phyloP scores from a whole-genome alignment of 2,113 vertebrate species.

The Tamias sibiricus region DNA sequence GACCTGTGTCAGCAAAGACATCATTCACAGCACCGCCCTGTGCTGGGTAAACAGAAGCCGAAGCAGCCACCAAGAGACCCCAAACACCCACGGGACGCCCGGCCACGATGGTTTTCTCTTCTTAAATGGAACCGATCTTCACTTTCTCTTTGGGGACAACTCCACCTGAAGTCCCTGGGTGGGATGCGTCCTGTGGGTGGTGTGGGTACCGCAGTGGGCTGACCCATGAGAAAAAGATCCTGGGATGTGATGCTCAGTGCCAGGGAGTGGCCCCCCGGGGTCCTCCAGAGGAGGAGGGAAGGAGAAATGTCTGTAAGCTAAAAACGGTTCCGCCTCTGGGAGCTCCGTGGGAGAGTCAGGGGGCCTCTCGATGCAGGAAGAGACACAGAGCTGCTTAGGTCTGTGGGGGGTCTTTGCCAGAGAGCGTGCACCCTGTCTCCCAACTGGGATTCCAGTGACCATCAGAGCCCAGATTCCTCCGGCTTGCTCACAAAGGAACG shows the following conservation, averaged over 20 bases:
- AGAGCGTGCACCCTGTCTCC: background rate
- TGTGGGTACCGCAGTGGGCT: background rate
- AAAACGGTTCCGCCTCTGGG: background rate
- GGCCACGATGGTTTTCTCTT: background rate
- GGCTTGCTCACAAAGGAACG: background rate
- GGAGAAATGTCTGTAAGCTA: background rate
- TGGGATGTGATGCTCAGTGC: background rate
- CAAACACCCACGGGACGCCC: constrained; percentile 68
- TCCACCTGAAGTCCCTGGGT: constrained; percentile 47
- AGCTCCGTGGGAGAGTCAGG: background rate
- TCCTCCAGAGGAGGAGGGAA: background rate
- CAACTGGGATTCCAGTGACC: background rate
- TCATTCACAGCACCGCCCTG: constrained; percentile 76
- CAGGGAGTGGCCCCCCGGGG: background rate
- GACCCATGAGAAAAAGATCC: background rate
- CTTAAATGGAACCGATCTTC: background rate
- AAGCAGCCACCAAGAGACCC: constrained; percentile 55
- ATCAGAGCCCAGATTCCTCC: background rate
- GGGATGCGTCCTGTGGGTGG: background rate
- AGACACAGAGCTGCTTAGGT: background rate
- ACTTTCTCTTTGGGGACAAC: constrained; percentile 29
- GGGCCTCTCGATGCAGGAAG: fast-evolving
- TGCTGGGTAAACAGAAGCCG: constrained; percentile 82
- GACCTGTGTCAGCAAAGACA: constrained; percentile 80
- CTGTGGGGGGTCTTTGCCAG: background rate